phyloP scores from a whole-genome alignment of 2,888 invertebrate genomes.

The Drosophila diplacantha region DNA sequence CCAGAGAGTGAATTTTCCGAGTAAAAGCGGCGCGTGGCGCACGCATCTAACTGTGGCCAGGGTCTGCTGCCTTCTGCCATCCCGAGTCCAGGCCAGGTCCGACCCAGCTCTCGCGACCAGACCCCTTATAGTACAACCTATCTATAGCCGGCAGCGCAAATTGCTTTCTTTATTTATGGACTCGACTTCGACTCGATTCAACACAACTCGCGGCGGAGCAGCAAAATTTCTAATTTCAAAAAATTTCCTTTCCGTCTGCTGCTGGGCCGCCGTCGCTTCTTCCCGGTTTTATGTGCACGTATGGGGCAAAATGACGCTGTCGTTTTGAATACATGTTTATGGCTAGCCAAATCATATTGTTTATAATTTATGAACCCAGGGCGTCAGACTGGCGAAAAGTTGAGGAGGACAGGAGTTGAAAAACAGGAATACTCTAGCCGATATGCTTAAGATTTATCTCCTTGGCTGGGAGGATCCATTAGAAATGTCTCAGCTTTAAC shows the following conservation, averaged over 20 bases:
- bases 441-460: not conserved
- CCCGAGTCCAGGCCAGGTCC: slow-evolving; percentile 43
- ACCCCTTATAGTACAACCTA: slow-evolving; percentile 35
- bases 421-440: slow-evolving; percentile 14
- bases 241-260: slow-evolving; percentile 42
- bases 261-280: slow-evolving; percentile 15
- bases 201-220: slow-evolving; percentile 35
- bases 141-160: slow-evolving; percentile 62
- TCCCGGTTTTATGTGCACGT: slow-evolving; percentile 23
- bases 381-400: slow-evolving; percentile 7
- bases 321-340: slow-evolving; percentile 62
- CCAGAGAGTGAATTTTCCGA: slow-evolving; percentile 49
- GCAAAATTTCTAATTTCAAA: slow-evolving; percentile 67
- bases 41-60: slow-evolving; percentile 63
- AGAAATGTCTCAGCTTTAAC: not conserved
- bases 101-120: slow-evolving; percentile 15
- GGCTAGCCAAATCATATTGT: slow-evolving; percentile 62
- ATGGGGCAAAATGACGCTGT: slow-evolving; percentile 51
- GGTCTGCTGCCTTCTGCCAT: slow-evolving; percentile 61
- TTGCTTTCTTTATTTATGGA: slow-evolving; percentile 69
- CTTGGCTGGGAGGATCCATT: not conserved
- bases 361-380: slow-evolving; percentile 55
- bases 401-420: slow-evolving; percentile 1
- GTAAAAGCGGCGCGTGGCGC: slow-evolving; percentile 64
- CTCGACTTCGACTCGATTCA: slow-evolving; percentile 54